Conservation (phyloP, 2,113 vertebrate genomes). For the Carettochelys insculpta region DNA sequence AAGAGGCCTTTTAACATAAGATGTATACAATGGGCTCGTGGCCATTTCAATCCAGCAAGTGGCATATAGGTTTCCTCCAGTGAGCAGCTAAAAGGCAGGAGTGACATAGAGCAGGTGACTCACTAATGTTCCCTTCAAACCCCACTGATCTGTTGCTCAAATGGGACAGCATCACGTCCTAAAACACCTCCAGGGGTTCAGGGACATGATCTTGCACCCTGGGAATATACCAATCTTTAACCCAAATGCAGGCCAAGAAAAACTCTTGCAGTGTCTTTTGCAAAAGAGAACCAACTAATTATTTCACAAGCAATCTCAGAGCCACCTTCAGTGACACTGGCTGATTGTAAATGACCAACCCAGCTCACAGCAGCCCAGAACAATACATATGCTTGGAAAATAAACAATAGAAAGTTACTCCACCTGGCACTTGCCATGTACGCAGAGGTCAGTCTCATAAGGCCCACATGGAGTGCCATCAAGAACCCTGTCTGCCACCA, state of each 20-base stretch:
- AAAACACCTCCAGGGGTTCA: constrained; percentile 47
- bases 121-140: constrained; percentile 21
- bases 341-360: not conserved
- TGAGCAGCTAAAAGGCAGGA: not conserved
- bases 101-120: not conserved
- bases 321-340: rapidly evolving
- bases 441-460: constrained; percentile 92
- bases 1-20: not conserved
- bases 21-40: not conserved
- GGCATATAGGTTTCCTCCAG: not conserved
- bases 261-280: not conserved
- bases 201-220: not conserved
- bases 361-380: not conserved
- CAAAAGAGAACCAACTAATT: not conserved
- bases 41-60: not conserved
- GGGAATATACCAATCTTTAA: not conserved
- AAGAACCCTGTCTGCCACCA: constrained; percentile 90
- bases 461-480: constrained; percentile 96
- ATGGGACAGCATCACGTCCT: not conserved
- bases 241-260: not conserved
- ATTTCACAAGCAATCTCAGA: not conserved
- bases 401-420: constrained; percentile 54
- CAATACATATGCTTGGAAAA: not conserved
- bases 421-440: constrained; percentile 96
- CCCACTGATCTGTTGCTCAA: not conserved